Evolutionary conservation across 2,113 vertebrate species (phyloP).

Genomic region (Pyxicephalus adspersus): DNA sequence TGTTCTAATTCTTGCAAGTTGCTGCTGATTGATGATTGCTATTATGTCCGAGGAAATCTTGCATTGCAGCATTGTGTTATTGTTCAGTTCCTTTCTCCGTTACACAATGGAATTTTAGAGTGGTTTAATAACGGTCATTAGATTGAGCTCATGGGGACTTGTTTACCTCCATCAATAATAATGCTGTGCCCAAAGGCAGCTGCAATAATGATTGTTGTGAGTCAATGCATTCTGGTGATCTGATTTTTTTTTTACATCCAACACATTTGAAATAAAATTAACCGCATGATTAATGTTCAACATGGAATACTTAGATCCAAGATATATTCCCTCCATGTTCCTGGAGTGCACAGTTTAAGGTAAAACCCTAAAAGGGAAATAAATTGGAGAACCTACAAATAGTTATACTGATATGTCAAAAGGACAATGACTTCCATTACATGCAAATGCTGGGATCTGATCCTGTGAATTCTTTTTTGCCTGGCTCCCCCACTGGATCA

Average conservation of each 20-base stretch:
- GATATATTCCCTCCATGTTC: not conserved
- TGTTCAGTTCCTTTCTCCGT: not conserved
- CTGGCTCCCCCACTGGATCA: no score
- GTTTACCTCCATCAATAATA: constrained; percentile 22
- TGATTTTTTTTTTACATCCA: not conserved
- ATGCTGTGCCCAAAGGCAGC: not conserved
- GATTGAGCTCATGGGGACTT: constrained; percentile 8
- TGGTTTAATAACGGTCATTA: constrained; percentile 16
- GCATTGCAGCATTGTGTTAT: not conserved
- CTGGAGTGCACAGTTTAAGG: no score
- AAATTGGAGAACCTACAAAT: no score
- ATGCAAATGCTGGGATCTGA: no score
- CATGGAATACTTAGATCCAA: not conserved
- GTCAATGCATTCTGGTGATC: not conserved
- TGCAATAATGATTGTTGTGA: constrained; percentile 4
- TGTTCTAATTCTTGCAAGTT: not conserved
- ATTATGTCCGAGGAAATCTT: not conserved
- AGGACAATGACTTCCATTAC: no score
- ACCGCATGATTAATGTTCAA: not conserved
- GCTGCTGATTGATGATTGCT: constrained; percentile 4
- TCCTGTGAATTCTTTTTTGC: no score
- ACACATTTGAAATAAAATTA: not conserved
- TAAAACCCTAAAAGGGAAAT: no score
- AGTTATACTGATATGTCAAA: no score
- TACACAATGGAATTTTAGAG: not conserved